phyloP scores from a whole-genome alignment of 1,140 invertebrate species.

The Ylistrum balloti region DNA sequence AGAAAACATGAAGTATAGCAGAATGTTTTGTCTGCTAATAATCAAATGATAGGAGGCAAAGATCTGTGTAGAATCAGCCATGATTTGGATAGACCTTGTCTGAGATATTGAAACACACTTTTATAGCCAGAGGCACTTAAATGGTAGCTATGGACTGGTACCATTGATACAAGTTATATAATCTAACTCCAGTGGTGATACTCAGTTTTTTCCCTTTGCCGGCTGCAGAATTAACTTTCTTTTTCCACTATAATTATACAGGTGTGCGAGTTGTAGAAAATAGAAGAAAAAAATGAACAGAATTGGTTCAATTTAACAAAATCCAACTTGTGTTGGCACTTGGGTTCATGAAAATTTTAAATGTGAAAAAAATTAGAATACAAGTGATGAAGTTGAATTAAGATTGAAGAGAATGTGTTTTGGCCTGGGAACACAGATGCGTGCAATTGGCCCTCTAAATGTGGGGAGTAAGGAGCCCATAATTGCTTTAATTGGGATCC shows the following conservation, averaged over 20 bases:
- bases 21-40: too few species aligned
- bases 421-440: slow-evolving; percentile 10
- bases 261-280: background rate
- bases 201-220: background rate
- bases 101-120: background rate
- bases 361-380: slow-evolving; percentile 21
- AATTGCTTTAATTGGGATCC: slow-evolving; percentile 27
- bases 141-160: background rate
- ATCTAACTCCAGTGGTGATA: background rate
- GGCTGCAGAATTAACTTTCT: slow-evolving; percentile 32
- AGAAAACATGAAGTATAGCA: too few species aligned
- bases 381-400: slow-evolving; percentile 34
- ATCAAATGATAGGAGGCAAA: too few species aligned
- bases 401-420: slow-evolving; percentile 39
- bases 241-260: slow-evolving; percentile 30
- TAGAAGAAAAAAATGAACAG: slow-evolving; percentile 8
- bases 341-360: slow-evolving; percentile 35
- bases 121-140: background rate
- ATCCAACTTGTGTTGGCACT: slow-evolving; percentile 32
- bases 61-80: background rate
- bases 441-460: slow-evolving; percentile 24
- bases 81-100: background rate
- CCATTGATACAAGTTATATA: background rate
- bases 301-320: slow-evolving; percentile 40
- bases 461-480: background rate